Conservation (phyloP, 2,888 invertebrate species). For the Amiota communis region DNA sequence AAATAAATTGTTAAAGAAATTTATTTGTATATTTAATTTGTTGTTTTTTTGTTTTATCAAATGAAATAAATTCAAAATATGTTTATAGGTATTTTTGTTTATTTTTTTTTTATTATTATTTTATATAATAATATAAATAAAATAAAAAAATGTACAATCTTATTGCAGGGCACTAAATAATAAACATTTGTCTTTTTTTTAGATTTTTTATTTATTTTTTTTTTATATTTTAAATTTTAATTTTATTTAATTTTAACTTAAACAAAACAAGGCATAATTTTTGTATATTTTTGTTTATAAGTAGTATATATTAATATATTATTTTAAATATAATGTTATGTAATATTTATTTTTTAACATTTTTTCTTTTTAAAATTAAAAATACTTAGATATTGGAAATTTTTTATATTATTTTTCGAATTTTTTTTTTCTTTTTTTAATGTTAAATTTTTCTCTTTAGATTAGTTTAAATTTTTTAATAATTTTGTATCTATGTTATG, state of each 20-base stretch:
- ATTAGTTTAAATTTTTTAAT: conserved; percentile 46
- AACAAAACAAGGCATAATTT: conserved; percentile 63
- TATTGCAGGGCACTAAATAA: conserved; percentile 60
- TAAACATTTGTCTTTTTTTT: conserved; percentile 38
- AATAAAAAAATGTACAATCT: conserved; percentile 66
- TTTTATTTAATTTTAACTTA: conserved; percentile 54
- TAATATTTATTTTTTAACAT: conserved; percentile 56
- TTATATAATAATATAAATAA: conserved; percentile 53
- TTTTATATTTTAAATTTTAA: conserved; percentile 35
- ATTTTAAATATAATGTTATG: conserved; percentile 58
- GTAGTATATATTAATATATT: conserved; percentile 42
- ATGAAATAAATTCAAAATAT: conserved; percentile 11
- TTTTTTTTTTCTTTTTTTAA: neutral
- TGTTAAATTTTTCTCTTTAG: conserved; percentile 6
- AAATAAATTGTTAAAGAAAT: neutral
- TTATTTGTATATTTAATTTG: conserved; percentile 35
- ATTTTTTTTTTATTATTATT: conserved; percentile 30
- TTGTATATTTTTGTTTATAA: conserved; percentile 37
- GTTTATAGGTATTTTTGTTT: conserved; percentile 15
- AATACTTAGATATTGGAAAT: conserved; percentile 52
- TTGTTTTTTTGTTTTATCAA: conserved; percentile 40
- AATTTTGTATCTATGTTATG: conserved; percentile 19
- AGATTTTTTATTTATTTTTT: conserved; percentile 32
- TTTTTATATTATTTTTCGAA: conserved; percentile 50
- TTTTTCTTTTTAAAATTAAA: conserved; percentile 54